Evolutionary conservation across 2,113 vertebrate genomes (phyloP), one percentile per base, ranked within the genome.

Genomic region (Puntigrus tetrazona): DNA sequence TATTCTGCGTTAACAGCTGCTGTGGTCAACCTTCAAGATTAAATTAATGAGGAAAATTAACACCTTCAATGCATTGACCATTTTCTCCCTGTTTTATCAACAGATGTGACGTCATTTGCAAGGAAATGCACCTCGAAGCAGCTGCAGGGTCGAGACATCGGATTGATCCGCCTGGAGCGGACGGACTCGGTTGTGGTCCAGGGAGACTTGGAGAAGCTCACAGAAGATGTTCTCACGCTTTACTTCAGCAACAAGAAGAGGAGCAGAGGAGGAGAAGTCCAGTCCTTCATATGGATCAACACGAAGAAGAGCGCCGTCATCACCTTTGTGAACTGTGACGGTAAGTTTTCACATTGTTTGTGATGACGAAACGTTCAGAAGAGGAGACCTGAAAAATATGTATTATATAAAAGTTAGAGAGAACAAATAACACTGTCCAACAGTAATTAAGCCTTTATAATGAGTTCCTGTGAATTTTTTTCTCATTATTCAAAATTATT

Each of bases 211-310:
- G 82, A 78, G 20, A 20, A 18, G 4, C 31, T 89, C 18, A 72
- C 72, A 38, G 86, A 91, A 31, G 87, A 92, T 0, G 4, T 18
- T 25, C 81, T 92, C 31, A 77, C 3, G 3, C 55, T 90, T 22
- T 92, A 91, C 83, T 92, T 92, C 59, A 86, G 41, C 67, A 91
- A 85, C 67, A 86, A 61, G 14, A 89, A 78, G 45, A 87, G 43
- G 63, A 92, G 89, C 31, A 81, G 84, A 65, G 91, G 91, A 74
- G 91, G 89, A 38, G 67, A 88, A 0, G 78, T 91, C 55, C 74
- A 69, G 41, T 83, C 84, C n/a, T 22, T 88, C 25, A 47, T 29
- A 8, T 82, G 88, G 86, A 83, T 87, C 38, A 81, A 63, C 55
- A 41, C 25, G n/a, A 10, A 63, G 50, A 86, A 59, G 10, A 89